phyloP scores from a whole-genome alignment of 2,113 vertebrate species.

The Melanerpes aurifrons region DNA sequence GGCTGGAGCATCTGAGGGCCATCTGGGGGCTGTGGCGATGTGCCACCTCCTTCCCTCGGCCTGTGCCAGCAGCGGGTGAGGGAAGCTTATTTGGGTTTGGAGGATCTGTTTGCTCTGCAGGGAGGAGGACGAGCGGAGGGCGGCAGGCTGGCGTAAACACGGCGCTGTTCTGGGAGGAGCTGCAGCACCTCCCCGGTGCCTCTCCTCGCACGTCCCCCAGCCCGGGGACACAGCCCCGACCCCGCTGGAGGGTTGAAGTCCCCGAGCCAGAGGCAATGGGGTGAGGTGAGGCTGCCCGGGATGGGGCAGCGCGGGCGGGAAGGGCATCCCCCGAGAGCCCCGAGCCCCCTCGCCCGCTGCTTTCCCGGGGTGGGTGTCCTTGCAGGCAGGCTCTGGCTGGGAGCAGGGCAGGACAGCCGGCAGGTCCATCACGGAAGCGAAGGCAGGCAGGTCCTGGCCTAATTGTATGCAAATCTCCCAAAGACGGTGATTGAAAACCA shows the following conservation, averaged over 20 bases:
- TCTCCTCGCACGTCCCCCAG: background rate
- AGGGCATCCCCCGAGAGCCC: background rate
- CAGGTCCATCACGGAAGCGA: constrained; percentile 46
- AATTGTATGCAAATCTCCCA: constrained; percentile 63
- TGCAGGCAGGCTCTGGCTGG: constrained; percentile 26
- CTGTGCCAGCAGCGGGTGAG: background rate
- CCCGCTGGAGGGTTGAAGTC: background rate
- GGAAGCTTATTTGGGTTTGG: background rate
- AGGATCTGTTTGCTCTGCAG: background rate
- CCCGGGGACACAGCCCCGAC: background rate
- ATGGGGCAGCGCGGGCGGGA: background rate
- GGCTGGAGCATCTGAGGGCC: rapidly evolving
- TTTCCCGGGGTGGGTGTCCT: background rate
- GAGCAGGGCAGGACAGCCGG: constrained; percentile 41
- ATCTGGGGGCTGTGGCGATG: rapidly evolving
- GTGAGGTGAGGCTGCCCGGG: rapidly evolving
- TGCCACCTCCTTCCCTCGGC: background rate
- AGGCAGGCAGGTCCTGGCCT: background rate
- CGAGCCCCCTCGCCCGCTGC: rapidly evolving
- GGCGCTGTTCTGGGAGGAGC: background rate
- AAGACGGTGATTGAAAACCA: background rate
- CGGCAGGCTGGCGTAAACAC: background rate
- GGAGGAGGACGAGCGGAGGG: background rate
- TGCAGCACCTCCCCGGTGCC: background rate
- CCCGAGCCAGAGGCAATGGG: rapidly evolving